A percentile compares a stretch with the other conserved stretches of the same genome.
phyloP scores from a whole-genome alignment of 2,113 vertebrate genomes.

The Phalacrocorax aristotelis region DNA sequence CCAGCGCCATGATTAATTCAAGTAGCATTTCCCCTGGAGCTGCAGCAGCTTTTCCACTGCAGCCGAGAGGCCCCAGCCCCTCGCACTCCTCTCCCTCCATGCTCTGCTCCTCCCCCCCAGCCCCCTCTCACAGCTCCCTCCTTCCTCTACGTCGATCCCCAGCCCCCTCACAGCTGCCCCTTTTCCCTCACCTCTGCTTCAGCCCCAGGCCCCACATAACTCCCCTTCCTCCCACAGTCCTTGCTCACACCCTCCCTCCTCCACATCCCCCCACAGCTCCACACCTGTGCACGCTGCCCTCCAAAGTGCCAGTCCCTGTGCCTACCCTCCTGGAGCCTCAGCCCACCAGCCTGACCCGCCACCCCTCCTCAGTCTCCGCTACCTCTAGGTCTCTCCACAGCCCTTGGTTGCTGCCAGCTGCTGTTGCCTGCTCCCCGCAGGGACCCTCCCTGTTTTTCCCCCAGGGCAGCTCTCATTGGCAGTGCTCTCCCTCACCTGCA shows the following conservation, averaged over 20 bases:
- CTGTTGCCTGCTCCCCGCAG: neutral
- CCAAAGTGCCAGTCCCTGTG: neutral
- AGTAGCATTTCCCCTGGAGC: conserved; percentile 71
- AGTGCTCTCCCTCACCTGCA: neutral
- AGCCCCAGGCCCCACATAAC: neutral
- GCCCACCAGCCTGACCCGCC: neutral
- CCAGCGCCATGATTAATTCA: conserved; percentile 72
- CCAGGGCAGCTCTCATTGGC: neutral
- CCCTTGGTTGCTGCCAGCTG: neutral
- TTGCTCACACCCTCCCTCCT: neutral
- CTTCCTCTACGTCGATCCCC: neutral
- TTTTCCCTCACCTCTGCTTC: neutral
- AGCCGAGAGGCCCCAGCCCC: conserved; percentile 68
- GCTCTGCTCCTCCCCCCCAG: conserved; percentile 31
- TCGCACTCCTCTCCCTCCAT: neutral
- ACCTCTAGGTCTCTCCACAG: neutral
- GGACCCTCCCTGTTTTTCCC: neutral
- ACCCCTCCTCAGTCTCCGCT: neutral
- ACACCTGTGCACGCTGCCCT: neutral
- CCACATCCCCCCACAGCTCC: neutral
- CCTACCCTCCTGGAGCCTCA: neutral
- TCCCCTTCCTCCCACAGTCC: neutral
- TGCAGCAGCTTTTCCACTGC: conserved; percentile 71
- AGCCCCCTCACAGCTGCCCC: conserved; percentile 25
- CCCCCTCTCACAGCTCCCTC: conserved; percentile 9